Evolutionary conservation across 2,113 vertebrate species (phyloP), one percentile per base, ranked within the genome.

Genomic region (Chaetops frenatus): DNA sequence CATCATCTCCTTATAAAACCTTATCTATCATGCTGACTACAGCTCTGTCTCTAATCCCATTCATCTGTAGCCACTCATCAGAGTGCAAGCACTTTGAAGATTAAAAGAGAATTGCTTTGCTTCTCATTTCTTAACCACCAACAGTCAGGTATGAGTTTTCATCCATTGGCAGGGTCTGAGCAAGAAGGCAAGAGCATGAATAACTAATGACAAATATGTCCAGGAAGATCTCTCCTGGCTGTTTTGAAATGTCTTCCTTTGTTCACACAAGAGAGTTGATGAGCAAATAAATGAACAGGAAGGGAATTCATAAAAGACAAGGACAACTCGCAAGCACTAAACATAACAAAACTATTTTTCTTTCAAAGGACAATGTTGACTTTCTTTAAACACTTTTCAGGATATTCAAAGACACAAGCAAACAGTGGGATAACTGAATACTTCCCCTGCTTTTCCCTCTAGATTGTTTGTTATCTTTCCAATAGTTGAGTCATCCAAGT

Each of bases 81-180:
- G 62, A 92, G 62, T 51, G 27, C 71, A 95, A 81, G 92, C 78
- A 80, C 81, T 95, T 86, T n/a, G 51, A 87, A 95, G 85, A 95
- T 95, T 85, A 88, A 95, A 92, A 91, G 65, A 64, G 44, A 94
- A 93, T 80, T 76, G 76, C 62, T 94, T 94, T 8, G 21, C 60
- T 83, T 93, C 80, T 92, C 35, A 67, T 86, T 96, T 81, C 88
- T 88, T 94, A 90, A 71, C 48, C 72, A 88, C 86, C 83, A 92
- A 6, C 62, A 88, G 64, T 93, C 47, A 83, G 51, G 62, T 47
- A 73, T 72, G 84, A 92, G 36, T 78, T 81, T 92, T 90, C 38
- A 92, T 92, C 57, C 86, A 69, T 5, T 51, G 57, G 44, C 54
- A 93, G 69, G 38, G 60, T 81, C 70, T 31, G 28, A 93, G 74